These are phyloP conservation scores for Denticeps clupeoides DNA, from an alignment of 2,797 vertebrate genomes.

Conservation along the genomic window DNA sequence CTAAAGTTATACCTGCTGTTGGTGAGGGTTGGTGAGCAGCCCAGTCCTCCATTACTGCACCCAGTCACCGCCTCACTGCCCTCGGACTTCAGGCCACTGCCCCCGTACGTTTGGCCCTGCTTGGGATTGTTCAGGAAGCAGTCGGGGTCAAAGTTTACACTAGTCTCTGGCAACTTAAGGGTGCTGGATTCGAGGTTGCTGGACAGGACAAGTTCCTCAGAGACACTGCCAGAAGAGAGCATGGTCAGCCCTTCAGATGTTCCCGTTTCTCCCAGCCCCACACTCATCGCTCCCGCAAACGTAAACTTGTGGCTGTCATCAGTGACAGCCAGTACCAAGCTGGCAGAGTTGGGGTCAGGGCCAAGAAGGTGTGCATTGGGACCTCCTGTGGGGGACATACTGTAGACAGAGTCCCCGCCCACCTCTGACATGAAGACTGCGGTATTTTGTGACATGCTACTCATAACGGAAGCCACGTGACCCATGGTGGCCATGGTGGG, in stretches of 20 bases:
- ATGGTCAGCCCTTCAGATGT: conserved; percentile 75
- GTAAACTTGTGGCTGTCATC: conserved; percentile 91
- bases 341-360: conserved; percentile 71
- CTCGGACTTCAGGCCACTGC: conserved; percentile 79
- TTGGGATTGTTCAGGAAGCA: conserved; percentile 99
- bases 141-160: conserved; percentile 96
- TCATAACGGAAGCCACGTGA: conserved; percentile 81
- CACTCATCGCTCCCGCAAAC: conserved; percentile 64
- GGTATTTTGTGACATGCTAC: conserved; percentile 81
- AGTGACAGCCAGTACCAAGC: conserved; percentile 73
- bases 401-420: conserved; percentile 86
- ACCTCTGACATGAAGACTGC: conserved; percentile 97
- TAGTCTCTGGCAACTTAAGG: conserved; percentile 82
- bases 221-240: conserved; percentile 63
- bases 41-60: conserved; percentile 48
- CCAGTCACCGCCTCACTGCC: conserved; percentile 39
- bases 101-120: conserved; percentile 96
- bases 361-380: conserved; percentile 84
- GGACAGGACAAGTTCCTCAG: conserved; percentile 88
- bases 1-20: conserved; percentile 62
- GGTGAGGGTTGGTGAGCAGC: conserved; percentile 40
- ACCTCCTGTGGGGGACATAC: conserved; percentile 79
- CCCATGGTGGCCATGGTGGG: conserved; percentile 75
- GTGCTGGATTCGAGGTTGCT: conserved; percentile 78
- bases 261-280: conserved; percentile 36